Evolutionary conservation across 1,140 invertebrate genomes (phyloP), one percentile per base, ranked within the genome.

Genomic region (Calliopsis andreniformis): DNA sequence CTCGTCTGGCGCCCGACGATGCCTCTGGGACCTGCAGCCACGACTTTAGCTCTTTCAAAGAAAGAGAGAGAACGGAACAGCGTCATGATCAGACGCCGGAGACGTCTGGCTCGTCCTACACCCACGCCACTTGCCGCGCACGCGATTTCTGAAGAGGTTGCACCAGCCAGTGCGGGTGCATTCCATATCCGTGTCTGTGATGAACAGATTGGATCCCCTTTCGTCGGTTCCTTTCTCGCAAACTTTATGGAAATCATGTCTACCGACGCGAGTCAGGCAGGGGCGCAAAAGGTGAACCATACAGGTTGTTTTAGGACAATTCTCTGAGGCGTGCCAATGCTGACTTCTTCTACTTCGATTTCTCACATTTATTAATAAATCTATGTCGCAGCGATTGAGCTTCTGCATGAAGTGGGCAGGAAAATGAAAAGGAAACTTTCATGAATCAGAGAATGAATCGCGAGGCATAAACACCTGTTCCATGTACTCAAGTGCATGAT

Each of bases 61-160:
- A 25, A 55, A 23, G 45, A 67, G 18, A 59, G n/a, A 51, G 66
- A 42, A 51, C 20, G 56, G 76, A 70, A 55, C 18, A 76, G 63
- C 63, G 67, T 78, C 76, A 73, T 43, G 58, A 59, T 51, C 75
- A 79, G 68, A 78, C 79, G 58, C 25, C 68, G 49, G 55, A 59
- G 76, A 78, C 78, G 84, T 80, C 78, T 83, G 83, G 81, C 78
- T 85, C 72, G 32, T 71, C 58, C 75, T 72, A 78, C 78, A 39
- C 69, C 70, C 59, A 70, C 68, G 43, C 72, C 76, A 81, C 80
- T 86, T 69, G 62, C 63, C 58, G 72, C 76, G 78, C 53, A 76
- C 72, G 81, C 79, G 68, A 76, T 79, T 69, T 76, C 53, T 59
- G 35, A 79, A 76, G 78, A 72, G 64, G 42, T 55, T 84, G 73